Evolutionary conservation across 2,888 invertebrate genomes (phyloP).

Genomic region (Andrena dorsata): DNA sequence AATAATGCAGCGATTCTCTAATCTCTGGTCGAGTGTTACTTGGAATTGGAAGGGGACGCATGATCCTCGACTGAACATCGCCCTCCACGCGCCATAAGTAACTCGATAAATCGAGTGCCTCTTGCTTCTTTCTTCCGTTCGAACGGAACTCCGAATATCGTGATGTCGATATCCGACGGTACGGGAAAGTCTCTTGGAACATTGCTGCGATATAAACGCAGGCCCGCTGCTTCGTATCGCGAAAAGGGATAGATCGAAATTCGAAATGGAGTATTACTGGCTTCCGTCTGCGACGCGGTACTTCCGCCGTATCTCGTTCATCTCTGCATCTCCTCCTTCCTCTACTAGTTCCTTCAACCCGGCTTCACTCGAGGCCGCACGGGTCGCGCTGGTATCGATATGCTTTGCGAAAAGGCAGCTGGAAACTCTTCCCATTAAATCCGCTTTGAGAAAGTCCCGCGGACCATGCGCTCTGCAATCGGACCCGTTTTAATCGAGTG

Average conservation of each 20-base stretch:
- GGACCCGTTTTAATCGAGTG: neutral
- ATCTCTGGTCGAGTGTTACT: too few species aligned
- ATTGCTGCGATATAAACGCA: slow-evolving; percentile 9
- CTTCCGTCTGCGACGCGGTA: neutral
- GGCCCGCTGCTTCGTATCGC: neutral
- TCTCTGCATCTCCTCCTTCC: neutral
- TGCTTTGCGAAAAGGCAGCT: neutral
- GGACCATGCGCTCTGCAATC: neutral
- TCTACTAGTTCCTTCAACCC: neutral
- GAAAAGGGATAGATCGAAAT: slow-evolving; percentile 22
- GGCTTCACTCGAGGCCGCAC: neutral
- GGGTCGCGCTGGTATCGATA: neutral
- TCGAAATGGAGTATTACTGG: slow-evolving; percentile 25
- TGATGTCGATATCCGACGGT: slow-evolving; percentile 17
- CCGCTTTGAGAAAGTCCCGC: slow-evolving; percentile 1
- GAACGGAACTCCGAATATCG: slow-evolving; percentile 25
- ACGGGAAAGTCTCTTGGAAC: slow-evolving; percentile 14
- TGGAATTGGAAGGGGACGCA: too few species aligned
- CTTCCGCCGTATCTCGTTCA: slow-evolving; percentile 19
- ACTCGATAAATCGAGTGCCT: slow-evolving; percentile 38
- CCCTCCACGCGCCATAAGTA: slow-evolving; percentile 6
- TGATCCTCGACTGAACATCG: neutral
- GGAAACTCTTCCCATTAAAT: slow-evolving; percentile 19
- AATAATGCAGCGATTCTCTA: too few species aligned
- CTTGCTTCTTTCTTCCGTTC: neutral